Conservation (phyloP, 1,140 invertebrate genomes). For the Dendroctonus valens region DNA sequence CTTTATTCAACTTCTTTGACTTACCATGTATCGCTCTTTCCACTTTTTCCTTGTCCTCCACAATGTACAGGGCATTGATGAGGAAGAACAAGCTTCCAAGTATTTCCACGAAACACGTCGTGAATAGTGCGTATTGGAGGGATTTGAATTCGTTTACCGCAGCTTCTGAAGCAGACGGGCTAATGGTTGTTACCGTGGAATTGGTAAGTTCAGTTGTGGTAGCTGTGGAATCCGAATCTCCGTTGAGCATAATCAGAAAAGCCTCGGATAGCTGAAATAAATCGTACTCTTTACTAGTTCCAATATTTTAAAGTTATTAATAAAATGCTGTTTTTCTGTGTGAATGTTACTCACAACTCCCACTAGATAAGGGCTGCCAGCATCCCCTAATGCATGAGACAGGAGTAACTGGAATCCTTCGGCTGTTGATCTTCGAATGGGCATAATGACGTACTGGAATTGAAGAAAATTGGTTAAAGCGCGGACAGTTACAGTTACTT, state of each 20-base stretch:
- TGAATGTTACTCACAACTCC: conserved; percentile 70
- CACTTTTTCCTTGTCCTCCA: conserved; percentile 75
- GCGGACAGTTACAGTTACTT: background rate
- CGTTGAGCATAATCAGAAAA: conserved; percentile 52
- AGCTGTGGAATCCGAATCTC: conserved; percentile 3
- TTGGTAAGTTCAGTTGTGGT: background rate
- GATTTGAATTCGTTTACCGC: conserved; percentile 64
- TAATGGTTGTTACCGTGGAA: conserved; percentile 11
- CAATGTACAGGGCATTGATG: conserved; percentile 79
- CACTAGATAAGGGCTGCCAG: conserved; percentile 89
- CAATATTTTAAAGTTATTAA: conserved; percentile 13
- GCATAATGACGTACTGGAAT: conserved; percentile 83
- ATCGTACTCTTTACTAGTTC: too few relatives aligned
- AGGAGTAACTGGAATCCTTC: conserved; percentile 94
- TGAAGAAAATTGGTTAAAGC: background rate
- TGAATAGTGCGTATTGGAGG: conserved; percentile 88
- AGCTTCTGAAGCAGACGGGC: conserved; percentile 34
- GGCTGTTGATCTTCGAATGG: conserved; percentile 86
- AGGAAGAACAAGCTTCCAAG: conserved; percentile 90
- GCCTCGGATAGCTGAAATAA: conserved; percentile 65
- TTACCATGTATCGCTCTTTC: conserved; percentile 70
- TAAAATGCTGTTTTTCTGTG: background rate
- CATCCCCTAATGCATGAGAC: conserved; percentile 90
- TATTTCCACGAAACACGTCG: conserved; percentile 86
- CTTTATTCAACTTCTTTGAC: conserved; percentile 6